Evolutionary conservation across 2,888 invertebrate genomes (phyloP).

Genomic region (Hololepta plana): DNA sequence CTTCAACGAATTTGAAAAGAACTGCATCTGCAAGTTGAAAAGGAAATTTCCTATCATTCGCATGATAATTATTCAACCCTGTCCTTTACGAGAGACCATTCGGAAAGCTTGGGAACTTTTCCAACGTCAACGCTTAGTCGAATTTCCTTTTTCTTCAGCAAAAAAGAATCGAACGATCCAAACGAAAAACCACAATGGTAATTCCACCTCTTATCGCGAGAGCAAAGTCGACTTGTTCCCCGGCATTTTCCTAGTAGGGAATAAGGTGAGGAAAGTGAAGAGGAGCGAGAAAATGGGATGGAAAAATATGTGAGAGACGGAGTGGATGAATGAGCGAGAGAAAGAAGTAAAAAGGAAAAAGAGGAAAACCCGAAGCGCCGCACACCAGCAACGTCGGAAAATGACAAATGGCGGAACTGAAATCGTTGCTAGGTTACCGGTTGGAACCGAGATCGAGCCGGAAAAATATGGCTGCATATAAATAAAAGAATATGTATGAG

Average conservation of each 20-base stretch:
- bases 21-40: too few relatives aligned
- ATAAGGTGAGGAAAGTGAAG: too few relatives aligned
- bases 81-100: too few relatives aligned
- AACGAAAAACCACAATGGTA: too few relatives aligned
- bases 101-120: too few relatives aligned
- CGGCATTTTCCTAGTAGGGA: slow-evolving; percentile 5
- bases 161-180: too few relatives aligned
- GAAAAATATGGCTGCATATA: slow-evolving; percentile 25
- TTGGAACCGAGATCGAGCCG: slow-evolving; percentile 8
- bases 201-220: too few relatives aligned
- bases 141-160: too few relatives aligned
- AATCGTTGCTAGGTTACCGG: slow-evolving; percentile 21
- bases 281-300: slow-evolving; percentile 8
- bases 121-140: too few relatives aligned
- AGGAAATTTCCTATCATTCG: too few relatives aligned
- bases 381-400: slow-evolving; percentile 6
- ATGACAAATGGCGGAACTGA: slow-evolving; percentile 19
- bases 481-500: slow-evolving; percentile 19
- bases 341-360: slow-evolving; percentile 5
- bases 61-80: too few relatives aligned
- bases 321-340: slow-evolving; percentile 9
- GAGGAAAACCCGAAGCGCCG: not conserved
- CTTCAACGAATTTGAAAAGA: too few relatives aligned
- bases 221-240: slow-evolving; percentile 4
- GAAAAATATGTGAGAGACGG: slow-evolving; percentile 8